Evolutionary conservation across 2,113 vertebrate species (phyloP).

Genomic region (Pelvicachromis taeniatus): DNA sequence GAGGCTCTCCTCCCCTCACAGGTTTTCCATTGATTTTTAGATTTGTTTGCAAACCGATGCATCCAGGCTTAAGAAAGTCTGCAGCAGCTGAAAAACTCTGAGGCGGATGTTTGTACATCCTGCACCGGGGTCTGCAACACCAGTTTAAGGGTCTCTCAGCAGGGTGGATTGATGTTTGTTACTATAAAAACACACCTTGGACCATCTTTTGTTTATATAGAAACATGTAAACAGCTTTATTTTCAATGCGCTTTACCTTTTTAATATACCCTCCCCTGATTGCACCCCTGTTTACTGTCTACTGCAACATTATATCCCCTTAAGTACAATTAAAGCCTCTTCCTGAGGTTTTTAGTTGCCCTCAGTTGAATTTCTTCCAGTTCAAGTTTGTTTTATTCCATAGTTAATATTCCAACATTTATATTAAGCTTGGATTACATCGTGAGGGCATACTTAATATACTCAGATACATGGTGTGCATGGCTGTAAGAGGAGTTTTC

Average conservation of each 20-base stretch:
- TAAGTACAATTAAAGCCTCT: background rate
- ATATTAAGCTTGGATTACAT: background rate
- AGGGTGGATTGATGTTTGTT: background rate
- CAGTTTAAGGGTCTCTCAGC: background rate
- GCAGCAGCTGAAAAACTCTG: background rate
- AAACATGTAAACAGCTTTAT: background rate
- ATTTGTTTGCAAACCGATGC: conserved; percentile 26
- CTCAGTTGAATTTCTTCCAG: background rate
- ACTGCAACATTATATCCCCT: background rate
- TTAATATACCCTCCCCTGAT: background rate
- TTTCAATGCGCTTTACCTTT: background rate
- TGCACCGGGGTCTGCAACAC: background rate
- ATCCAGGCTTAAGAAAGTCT: background rate
- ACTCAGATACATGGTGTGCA: background rate
- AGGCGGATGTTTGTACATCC: background rate
- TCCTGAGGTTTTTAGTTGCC: background rate
- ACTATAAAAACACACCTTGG: background rate
- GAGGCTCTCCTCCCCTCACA: background rate
- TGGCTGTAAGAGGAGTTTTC: background rate
- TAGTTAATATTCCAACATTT: background rate
- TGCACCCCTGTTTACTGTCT: background rate
- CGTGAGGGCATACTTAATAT: background rate
- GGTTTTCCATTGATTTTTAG: conserved; percentile 36
- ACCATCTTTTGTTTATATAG: background rate
- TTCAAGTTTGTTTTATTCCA: background rate